A percentile compares a stretch with the other conserved stretches of the same genome.
These are phyloP conservation scores for Phoxinus phoxinus DNA, from an alignment of 2,113 vertebrate genomes.

Conservation along the genomic window DNA sequence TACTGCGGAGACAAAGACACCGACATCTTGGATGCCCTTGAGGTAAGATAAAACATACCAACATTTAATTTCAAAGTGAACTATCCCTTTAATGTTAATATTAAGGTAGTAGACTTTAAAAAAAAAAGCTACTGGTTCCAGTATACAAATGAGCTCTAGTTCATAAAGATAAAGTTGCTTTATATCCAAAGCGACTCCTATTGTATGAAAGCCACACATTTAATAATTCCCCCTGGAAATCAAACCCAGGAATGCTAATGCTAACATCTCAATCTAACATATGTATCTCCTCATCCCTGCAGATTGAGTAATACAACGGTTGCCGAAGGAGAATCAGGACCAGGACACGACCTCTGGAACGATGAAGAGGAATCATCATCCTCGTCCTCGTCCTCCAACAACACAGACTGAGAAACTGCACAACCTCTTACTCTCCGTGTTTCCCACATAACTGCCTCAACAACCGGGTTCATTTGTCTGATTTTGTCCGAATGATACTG, in stretches of 20 bases:
- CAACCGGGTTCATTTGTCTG: constrained; percentile 46
- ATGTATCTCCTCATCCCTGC: constrained; percentile 28
- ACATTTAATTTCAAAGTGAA: no score
- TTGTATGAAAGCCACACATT: neutral
- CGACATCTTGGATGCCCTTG: no score
- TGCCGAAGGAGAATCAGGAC: constrained; percentile 16
- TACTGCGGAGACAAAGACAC: no score
- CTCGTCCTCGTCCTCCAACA: constrained; percentile 50
- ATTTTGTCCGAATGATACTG: neutral
- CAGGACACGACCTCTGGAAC: constrained; percentile 43
- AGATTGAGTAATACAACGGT: constrained; percentile 53
- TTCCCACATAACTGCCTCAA: constrained; percentile 60
- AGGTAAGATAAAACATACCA: no score
- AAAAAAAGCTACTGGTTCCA: neutral
- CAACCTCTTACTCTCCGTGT: constrained; percentile 54
- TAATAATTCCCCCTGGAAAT: neutral
- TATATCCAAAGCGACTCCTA: neutral
- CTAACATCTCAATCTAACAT: neutral
- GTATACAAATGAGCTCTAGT: neutral
- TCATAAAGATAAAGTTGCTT: neutral
- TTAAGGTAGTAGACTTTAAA: neutral
- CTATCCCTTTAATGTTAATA: neutral
- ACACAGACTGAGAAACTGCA: constrained; percentile 57
- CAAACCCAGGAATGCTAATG: neutral
- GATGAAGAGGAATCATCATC: constrained; percentile 40